phyloP scores from a whole-genome alignment of 2,888 invertebrate genomes.

The Nomada flava region DNA sequence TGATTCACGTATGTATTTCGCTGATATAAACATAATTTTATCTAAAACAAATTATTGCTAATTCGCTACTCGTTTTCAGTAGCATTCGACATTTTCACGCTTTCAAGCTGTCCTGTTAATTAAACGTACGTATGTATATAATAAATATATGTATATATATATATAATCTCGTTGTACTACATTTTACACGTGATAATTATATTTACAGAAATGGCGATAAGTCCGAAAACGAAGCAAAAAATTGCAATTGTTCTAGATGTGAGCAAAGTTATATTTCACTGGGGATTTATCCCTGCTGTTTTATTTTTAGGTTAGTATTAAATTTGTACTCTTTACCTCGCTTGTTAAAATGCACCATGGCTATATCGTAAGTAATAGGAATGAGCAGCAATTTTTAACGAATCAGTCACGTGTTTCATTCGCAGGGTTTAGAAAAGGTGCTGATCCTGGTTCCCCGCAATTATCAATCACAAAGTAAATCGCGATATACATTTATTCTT shows the following conservation, averaged over 20 bases:
- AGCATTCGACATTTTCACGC: too few relatives aligned
- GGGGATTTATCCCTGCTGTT: slow-evolving; percentile 89
- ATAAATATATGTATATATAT: background rate
- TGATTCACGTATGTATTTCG: too few relatives aligned
- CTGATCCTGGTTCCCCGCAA: slow-evolving; percentile 90
- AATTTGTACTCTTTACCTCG: background rate
- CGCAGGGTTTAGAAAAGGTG: slow-evolving; percentile 88
- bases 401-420: slow-evolving; percentile 49
- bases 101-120: too few relatives aligned
- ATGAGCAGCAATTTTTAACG: slow-evolving; percentile 22
- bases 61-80: too few relatives aligned
- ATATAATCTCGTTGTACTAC: background rate
- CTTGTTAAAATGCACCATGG: background rate
- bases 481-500: background rate
- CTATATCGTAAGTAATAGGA: background rate
- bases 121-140: too few relatives aligned
- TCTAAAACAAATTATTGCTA: too few relatives aligned
- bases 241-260: slow-evolving; percentile 86
- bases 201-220: slow-evolving; percentile 79
- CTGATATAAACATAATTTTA: too few relatives aligned
- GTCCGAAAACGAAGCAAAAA: slow-evolving; percentile 87
- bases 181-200: background rate
- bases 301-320: slow-evolving; percentile 87
- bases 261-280: slow-evolving; percentile 88
- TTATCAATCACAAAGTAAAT: slow-evolving; percentile 85